phyloP scores from a whole-genome alignment of 92 coral and sea anemone species.

The Umimayanthus kanabou region DNA sequence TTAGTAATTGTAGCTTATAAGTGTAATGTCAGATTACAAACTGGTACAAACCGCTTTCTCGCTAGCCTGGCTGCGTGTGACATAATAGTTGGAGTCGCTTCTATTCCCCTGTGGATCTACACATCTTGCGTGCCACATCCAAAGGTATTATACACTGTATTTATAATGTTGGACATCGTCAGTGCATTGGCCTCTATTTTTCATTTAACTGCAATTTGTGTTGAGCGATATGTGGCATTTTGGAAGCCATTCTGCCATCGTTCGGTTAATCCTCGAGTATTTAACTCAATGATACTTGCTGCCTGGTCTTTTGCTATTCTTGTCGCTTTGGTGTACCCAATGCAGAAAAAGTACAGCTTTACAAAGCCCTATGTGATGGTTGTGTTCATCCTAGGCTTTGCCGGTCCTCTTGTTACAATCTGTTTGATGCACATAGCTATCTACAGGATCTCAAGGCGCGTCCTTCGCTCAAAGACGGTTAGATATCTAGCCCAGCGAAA shows the following conservation, averaged over 20 bases:
- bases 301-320: slow-evolving; percentile 49
- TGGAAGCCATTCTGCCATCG: slow-evolving; percentile 56
- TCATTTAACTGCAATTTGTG: slow-evolving; percentile 56
- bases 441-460: slow-evolving; percentile 29
- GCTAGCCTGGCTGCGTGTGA: slow-evolving; percentile 57
- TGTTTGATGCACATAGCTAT: slow-evolving; percentile 16
- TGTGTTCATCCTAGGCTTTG: slow-evolving; percentile 23
- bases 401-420: slow-evolving; percentile 23
- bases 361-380: slow-evolving; percentile 1
- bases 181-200: slow-evolving; percentile 60
- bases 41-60: slow-evolving; percentile 54
- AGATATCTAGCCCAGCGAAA: slow-evolving; percentile 6
- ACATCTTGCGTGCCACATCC: slow-evolving; percentile 20
- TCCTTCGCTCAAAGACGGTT: slow-evolving; percentile 10
- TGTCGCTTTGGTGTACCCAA: slow-evolving; percentile 43
- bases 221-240: slow-evolving; percentile 56
- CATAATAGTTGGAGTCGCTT: slow-evolving; percentile 47
- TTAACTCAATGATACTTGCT: slow-evolving; percentile 34
- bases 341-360: slow-evolving; percentile 39
- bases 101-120: slow-evolving; percentile 57
- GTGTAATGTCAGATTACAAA: slow-evolving; percentile 46
- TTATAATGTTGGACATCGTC: slow-evolving; percentile 52
- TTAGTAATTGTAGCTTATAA: slow-evolving; percentile 53
- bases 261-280: slow-evolving; percentile 39
- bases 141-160: slow-evolving; percentile 25